Evolutionary conservation across 1,140 invertebrate genomes (phyloP).

Genomic region (Melipona quadrifasciata): DNA sequence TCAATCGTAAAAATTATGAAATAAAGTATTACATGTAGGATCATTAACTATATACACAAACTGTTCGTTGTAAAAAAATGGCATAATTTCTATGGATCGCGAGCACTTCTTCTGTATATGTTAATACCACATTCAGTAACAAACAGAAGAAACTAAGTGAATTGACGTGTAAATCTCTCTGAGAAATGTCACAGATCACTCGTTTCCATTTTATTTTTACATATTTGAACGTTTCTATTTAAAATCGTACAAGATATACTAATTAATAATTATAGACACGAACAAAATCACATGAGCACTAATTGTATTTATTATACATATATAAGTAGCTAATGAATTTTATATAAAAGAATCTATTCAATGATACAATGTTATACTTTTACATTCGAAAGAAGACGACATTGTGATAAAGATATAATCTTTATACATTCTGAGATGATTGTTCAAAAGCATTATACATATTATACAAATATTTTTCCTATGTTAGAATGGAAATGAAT

Average conservation of each 20-base stretch:
- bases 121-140: too few relatives aligned
- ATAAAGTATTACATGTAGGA: too few relatives aligned
- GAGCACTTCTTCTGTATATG: too few relatives aligned
- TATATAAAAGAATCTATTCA: constrained; percentile 31
- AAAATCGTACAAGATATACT: constrained; percentile 5
- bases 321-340: constrained; percentile 41
- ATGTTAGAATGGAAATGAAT: not conserved
- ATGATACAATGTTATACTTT: not conserved
- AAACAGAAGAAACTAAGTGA: too few relatives aligned
- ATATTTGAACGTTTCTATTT: too few relatives aligned
- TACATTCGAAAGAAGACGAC: not conserved
- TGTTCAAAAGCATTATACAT: not conserved
- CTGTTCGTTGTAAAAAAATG: too few relatives aligned
- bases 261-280: constrained; percentile 13
- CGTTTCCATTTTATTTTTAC: too few relatives aligned
- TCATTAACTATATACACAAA: too few relatives aligned
- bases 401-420: not conserved
- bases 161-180: too few relatives aligned
- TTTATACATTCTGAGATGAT: constrained; percentile 5
- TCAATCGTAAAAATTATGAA: constrained; percentile 9
- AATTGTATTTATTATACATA: constrained; percentile 44
- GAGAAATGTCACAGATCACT: too few relatives aligned
- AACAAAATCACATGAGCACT: constrained; percentile 4
- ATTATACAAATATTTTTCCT: constrained; percentile 1
- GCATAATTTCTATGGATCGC: too few relatives aligned